These are phyloP conservation scores for Megaceryle alcyon DNA, from an alignment of 2,797 vertebrate genomes.

Conservation along the genomic window DNA sequence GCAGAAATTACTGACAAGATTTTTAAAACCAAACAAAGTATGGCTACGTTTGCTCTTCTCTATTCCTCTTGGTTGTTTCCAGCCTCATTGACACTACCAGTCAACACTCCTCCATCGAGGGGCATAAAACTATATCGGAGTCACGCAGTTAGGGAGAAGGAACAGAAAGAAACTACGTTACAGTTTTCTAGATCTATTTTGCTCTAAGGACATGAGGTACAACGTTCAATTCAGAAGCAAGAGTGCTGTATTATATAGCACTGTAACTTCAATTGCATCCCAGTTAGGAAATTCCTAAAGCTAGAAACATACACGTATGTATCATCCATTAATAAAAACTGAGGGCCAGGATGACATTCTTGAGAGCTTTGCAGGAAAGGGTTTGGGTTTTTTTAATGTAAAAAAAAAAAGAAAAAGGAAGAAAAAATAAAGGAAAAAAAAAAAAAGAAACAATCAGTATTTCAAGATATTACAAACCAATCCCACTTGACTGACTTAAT, in stretches of 20 bases:
- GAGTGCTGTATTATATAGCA: conserved; percentile 12
- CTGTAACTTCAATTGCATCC: conserved; percentile 20
- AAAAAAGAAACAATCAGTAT: not conserved
- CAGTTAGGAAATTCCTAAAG: conserved; percentile 29
- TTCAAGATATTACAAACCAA: conserved; percentile 26
- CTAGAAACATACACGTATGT: conserved; percentile 9
- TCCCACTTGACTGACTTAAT: conserved; percentile 63
- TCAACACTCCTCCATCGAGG: not conserved
- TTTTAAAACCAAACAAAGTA: conserved; percentile 36
- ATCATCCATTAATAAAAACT: not conserved
- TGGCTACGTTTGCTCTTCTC: conserved; percentile 56
- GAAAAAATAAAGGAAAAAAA: not conserved
- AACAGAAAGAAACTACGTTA: conserved; percentile 44
- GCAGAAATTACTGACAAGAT: conserved; percentile 64
- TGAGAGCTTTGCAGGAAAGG: conserved; percentile 42
- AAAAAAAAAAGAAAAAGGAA: not conserved
- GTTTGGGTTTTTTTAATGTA: not conserved
- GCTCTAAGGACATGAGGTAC: conserved; percentile 56
- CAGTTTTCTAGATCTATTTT: conserved; percentile 33
- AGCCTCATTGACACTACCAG: conserved; percentile 10
- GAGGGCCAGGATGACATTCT: not conserved
- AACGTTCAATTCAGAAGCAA: conserved; percentile 17
- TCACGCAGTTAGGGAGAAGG: conserved; percentile 18
- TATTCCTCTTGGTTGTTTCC: conserved; percentile 32
- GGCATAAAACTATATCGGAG: not conserved